These are phyloP conservation scores for Zootermopsis nevadensis DNA, from an alignment of 2,888 invertebrate genomes.

Conservation along the genomic window DNA sequence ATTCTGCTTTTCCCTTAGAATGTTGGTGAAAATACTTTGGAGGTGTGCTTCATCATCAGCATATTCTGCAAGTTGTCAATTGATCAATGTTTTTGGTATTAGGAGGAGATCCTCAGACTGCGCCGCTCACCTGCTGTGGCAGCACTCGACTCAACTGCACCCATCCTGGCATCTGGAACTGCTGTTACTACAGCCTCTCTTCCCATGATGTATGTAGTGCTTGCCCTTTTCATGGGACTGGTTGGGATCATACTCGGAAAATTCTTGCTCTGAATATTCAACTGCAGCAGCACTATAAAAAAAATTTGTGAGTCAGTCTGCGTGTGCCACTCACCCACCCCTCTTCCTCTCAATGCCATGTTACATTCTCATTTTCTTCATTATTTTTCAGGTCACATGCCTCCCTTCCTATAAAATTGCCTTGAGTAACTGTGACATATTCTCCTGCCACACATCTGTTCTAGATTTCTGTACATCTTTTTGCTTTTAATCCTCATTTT, in stretches of 20 bases:
- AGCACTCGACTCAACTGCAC: constrained; percentile 63
- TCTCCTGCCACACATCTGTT: constrained; percentile 38
- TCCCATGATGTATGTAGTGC: constrained; percentile 73
- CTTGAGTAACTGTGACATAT: constrained; percentile 24
- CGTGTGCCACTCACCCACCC: constrained; percentile 47
- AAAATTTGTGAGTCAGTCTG: constrained; percentile 49
- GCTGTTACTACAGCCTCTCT: constrained; percentile 69
- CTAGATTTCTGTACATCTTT: constrained; percentile 4
- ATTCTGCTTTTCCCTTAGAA: neutral
- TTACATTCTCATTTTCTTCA: constrained; percentile 22
- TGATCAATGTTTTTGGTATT: neutral
- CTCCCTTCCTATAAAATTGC: constrained; percentile 7
- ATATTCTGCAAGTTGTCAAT: no score
- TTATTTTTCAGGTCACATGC: constrained; percentile 3
- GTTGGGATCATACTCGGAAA: constrained; percentile 83
- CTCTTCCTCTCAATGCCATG: constrained; percentile 47
- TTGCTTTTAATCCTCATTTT: constrained; percentile 4
- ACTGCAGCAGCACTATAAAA: constrained; percentile 39
- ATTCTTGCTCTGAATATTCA: constrained; percentile 80
- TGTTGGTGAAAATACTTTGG: no score
- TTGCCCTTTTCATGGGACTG: constrained; percentile 76
- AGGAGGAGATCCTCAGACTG: constrained; percentile 57
- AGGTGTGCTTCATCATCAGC: no score
- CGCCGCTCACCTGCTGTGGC: constrained; percentile 63
- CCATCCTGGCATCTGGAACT: constrained; percentile 70